These are phyloP conservation scores for Agrotis ipsilon DNA, from an alignment of 2,888 invertebrate genomes.

Conservation along the genomic window DNA sequence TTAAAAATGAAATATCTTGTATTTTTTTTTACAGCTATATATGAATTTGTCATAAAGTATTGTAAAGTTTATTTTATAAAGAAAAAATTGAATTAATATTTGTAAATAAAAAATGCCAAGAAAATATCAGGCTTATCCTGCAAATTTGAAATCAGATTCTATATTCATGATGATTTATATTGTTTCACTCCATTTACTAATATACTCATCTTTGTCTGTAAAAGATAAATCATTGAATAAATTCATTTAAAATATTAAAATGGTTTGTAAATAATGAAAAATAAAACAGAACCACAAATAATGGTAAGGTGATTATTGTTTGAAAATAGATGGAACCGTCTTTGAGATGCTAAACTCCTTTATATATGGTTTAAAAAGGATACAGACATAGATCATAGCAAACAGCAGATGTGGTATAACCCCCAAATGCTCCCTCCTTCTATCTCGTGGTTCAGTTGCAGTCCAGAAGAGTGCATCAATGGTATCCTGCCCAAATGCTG, in stretches of 20 bases:
- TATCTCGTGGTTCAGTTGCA: conserved; percentile 97
- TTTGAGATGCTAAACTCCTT: background rate
- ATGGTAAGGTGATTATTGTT: background rate
- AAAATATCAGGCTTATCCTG: too few relatives aligned
- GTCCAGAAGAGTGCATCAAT: conserved; percentile 99
- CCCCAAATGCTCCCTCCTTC: conserved; percentile 96
- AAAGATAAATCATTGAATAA: background rate
- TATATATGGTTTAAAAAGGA: conserved; percentile 91
- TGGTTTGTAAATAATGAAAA: background rate
- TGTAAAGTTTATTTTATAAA: too few relatives aligned
- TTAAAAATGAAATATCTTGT: too few relatives aligned
- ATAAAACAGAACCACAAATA: background rate
- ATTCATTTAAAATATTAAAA: background rate
- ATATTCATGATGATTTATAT: too few relatives aligned
- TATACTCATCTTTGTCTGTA: too few relatives aligned
- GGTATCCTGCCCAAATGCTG: conserved; percentile 99
- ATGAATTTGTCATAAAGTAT: too few relatives aligned
- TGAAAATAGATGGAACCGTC: background rate
- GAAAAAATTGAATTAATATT: background rate
- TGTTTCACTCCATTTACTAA: too few relatives aligned
- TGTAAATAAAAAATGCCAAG: background rate
- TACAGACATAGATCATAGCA: conserved; percentile 98
- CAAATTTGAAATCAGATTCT: too few relatives aligned
- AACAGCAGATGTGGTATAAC: conserved; percentile 97
- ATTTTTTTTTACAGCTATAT: too few relatives aligned